These are phyloP conservation scores for Synanthedon vespiformis DNA, from an alignment of 2,888 invertebrate species.

Conservation along the genomic window DNA sequence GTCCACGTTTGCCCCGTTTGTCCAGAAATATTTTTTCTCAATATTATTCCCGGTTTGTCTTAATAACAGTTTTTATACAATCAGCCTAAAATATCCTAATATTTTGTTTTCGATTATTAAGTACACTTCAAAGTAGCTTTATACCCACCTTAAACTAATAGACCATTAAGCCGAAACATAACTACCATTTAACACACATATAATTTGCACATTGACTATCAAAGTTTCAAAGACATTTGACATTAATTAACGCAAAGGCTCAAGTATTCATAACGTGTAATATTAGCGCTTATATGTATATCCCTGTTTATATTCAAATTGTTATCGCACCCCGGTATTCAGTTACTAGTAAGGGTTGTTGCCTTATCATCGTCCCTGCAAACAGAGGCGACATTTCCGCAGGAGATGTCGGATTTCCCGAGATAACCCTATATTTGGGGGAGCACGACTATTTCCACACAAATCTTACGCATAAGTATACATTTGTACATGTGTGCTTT, in stretches of 20 bases:
- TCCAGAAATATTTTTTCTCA: too few species aligned
- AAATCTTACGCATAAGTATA: too few species aligned
- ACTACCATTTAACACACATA: background rate
- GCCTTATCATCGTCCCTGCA: slow-evolving; percentile 6
- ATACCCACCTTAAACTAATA: too few species aligned
- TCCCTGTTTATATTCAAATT: slow-evolving; percentile 5
- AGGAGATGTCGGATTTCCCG: slow-evolving; percentile 30
- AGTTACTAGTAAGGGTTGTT: slow-evolving; percentile 1
- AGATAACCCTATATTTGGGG: slow-evolving; percentile 19
- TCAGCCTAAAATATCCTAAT: too few species aligned
- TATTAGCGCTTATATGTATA: background rate
- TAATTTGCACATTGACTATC: background rate
- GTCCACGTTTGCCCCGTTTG: too few species aligned
- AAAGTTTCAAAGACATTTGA: background rate
- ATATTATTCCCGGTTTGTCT: too few species aligned
- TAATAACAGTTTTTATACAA: too few species aligned
- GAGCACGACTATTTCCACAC: too few species aligned
- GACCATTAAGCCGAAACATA: background rate
- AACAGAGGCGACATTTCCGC: slow-evolving; percentile 16
- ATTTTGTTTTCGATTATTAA: too few species aligned
- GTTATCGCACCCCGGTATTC: slow-evolving; percentile 3
- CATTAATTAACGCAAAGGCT: background rate
- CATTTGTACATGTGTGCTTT: too few species aligned
- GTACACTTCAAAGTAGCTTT: too few species aligned
- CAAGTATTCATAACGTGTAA: background rate